Evolutionary conservation across 2,888 invertebrate genomes (phyloP), one percentile per base, ranked within the genome.

Genomic region (Ornithoptera priamus): DNA sequence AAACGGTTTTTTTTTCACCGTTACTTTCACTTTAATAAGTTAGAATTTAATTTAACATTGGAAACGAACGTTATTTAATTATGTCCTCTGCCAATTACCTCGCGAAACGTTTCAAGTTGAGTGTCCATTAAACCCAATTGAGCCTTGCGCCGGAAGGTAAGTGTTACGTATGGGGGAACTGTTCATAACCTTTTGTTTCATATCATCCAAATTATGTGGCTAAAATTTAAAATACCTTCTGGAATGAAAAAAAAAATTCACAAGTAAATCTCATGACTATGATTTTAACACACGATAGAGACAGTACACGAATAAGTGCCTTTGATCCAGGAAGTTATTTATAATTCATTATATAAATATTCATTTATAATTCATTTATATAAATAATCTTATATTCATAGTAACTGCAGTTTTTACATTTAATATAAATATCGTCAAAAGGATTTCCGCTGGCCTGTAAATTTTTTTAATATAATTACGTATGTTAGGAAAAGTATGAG

Each of bases 101-200:
- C 50, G n/a, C 18, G 65, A 59, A 65, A 62, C 58, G 62, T 65
- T 53, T 50, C 57, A n/a, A 65, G 57, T 62, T 58, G 62, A 69
- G 65, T 69, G 36, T 46, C 65, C 65, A 69, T 69, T 69, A 69
- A 22, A 39, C 36, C 62, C 69, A 69, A 65, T 62, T 69, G 65
- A 42, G 22, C 36, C 8, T n/a, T 66, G 65, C 58, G 62, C 50
- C 62, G 30, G 69, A 65, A 65, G 65, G 65, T 62, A 50, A 62
- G 65, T 65, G 62, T 69, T 65, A 65, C 57, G 59, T 42, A 61
- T 58, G 65, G 30, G 20, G 57, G 22, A 22, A 22, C 20, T 22
- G 22, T 58, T 58, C n/a, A 58, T 22, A 58, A 57, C 57, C 57
- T 57, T 57, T 57, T 57, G 20, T n/a, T 57, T 57, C 12, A 57